Evolutionary conservation across 2,888 invertebrate genomes (phyloP).

Genomic region (Meiosimyza platycephala): DNA sequence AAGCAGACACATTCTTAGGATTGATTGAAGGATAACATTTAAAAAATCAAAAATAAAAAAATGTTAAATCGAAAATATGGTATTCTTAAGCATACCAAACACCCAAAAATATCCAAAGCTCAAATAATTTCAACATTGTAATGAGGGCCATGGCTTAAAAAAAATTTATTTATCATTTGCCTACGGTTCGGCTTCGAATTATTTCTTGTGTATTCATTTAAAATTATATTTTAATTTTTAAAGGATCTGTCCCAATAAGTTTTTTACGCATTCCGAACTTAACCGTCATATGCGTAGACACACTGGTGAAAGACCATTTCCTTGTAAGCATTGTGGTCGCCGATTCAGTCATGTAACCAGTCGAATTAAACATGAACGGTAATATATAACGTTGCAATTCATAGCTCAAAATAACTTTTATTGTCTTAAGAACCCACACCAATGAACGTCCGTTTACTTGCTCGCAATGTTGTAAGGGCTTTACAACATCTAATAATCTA

Average conservation of each 20-base stretch:
- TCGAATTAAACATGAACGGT: slow-evolving; percentile 55
- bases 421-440: slow-evolving; percentile 54
- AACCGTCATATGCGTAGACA: slow-evolving; percentile 59
- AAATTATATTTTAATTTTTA: background rate
- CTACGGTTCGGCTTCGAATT: too few relatives aligned
- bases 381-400: background rate
- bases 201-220: too few relatives aligned
- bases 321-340: slow-evolving; percentile 56
- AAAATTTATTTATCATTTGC: too few relatives aligned
- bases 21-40: too few relatives aligned
- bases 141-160: too few relatives aligned
- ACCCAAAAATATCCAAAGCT: too few relatives aligned
- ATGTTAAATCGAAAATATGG: too few relatives aligned
- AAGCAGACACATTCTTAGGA: too few relatives aligned
- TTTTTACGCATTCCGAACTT: slow-evolving; percentile 57
- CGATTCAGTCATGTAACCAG: slow-evolving; percentile 58
- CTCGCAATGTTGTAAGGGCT: slow-evolving; percentile 55
- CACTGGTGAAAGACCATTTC: slow-evolving; percentile 58
- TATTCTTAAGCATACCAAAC: too few relatives aligned
- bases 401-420: background rate
- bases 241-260: slow-evolving; percentile 58
- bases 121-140: too few relatives aligned
- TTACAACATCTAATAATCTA: slow-evolving; percentile 59
- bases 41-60: too few relatives aligned
- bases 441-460: slow-evolving; percentile 59